Conservation (phyloP, 2,888 invertebrate genomes). For the Netelia melanura region DNA sequence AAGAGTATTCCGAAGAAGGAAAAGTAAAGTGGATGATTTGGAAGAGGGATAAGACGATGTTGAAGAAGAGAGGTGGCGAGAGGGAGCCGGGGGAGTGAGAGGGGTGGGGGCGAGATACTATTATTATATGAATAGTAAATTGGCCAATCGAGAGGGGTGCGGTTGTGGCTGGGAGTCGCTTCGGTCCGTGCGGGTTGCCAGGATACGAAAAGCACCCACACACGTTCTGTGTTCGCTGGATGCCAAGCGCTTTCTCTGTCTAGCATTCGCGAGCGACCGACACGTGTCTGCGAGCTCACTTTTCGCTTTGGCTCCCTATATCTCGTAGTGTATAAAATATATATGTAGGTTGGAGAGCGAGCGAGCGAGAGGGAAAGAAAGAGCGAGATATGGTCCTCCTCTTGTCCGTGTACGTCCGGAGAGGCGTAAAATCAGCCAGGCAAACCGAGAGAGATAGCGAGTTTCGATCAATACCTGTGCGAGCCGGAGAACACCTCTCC, state of each 20-base stretch:
- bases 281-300: constrained; percentile 63
- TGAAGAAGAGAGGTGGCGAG: background rate
- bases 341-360: constrained; percentile 15
- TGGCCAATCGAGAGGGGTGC: constrained; percentile 82
- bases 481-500: constrained; percentile 76
- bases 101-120: constrained; percentile 58
- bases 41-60: constrained; percentile 4
- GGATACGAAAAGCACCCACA: constrained; percentile 81
- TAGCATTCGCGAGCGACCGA: constrained; percentile 66
- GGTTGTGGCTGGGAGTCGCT: constrained; percentile 79
- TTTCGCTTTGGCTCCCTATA: constrained; percentile 47
- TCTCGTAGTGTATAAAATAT: background rate
- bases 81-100: constrained; percentile 12
- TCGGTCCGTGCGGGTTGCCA: constrained; percentile 79
- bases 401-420: constrained; percentile 76
- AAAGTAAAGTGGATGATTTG: constrained; percentile 26
- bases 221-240: constrained; percentile 62
- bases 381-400: constrained; percentile 79
- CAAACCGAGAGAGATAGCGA: constrained; percentile 69
- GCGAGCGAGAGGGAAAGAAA: constrained; percentile 38
- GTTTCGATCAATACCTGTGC: constrained; percentile 81
- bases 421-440: constrained; percentile 81
- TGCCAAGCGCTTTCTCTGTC: constrained; percentile 47
- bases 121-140: constrained; percentile 83
- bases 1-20: background rate